A percentile compares a stretch with the other conserved stretches of the same genome.
phyloP scores from a whole-genome alignment of 2,797 vertebrate species.

The Rhinella marina region DNA sequence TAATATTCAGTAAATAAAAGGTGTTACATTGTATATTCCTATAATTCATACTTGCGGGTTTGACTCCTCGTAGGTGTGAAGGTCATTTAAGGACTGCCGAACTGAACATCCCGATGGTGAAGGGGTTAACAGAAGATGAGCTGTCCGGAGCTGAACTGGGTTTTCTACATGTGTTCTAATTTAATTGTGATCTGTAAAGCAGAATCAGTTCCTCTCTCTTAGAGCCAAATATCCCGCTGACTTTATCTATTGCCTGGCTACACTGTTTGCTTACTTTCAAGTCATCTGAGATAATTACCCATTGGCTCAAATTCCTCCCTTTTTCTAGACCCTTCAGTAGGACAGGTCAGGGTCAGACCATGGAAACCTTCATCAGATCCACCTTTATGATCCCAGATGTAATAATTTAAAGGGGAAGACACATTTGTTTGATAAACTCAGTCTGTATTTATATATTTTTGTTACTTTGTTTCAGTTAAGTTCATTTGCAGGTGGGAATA shows the following conservation, averaged over 20 bases:
- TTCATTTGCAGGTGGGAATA: too few relatives aligned
- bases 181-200: constrained; percentile 46
- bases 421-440: too few relatives aligned
- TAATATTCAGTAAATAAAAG: neutral
- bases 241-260: constrained; percentile 46
- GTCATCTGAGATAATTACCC: constrained; percentile 40
- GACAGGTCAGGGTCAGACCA: neutral
- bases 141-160: neutral
- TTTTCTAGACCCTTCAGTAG: neutral
- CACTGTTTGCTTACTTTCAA: constrained; percentile 34
- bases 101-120: neutral
- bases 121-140: constrained; percentile 3
- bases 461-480: too few relatives aligned
- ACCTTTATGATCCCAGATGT: neutral
- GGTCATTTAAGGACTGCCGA: neutral
- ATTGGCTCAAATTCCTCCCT: neutral
- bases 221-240: constrained; percentile 39
- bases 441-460: too few relatives aligned
- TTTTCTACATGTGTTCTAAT: constrained; percentile 24
- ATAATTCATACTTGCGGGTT: neutral
- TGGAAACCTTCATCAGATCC: neutral
- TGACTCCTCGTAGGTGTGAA: neutral
- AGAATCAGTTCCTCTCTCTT: constrained; percentile 35
- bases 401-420: neutral
- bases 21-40: neutral